Base-by-base conservation (phyloP, 2,888 invertebrate species). In the Hesperia comma region DNA sequence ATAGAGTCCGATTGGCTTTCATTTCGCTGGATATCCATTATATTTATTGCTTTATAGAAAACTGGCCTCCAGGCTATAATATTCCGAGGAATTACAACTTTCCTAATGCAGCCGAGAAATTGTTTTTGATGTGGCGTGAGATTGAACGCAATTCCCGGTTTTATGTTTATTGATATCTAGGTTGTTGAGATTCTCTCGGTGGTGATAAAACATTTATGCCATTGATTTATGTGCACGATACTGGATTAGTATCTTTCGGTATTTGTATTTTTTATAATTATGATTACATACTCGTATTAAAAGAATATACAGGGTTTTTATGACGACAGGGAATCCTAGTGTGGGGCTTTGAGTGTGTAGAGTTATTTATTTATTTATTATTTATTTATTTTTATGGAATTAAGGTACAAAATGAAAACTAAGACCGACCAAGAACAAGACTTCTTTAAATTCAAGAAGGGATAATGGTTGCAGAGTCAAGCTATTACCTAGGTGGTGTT, bases 11-110 rank as follows among this genome's bases (percentile, higher is more conserved):
- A 85, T 84, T 82, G 85, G 77, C 81, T 86, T 85, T 85, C 84
- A 84, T 83, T 81, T 78, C 79, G 69, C 72, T 76, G 80, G 83
- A 80, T 81, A 84, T 81, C 86, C 82, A 84, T 87, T 87, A 86
- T 86, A 87, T 86, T 87, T 88, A 89, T 88, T 86, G 84, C 80
- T 86, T 86, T 83, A 84, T 80, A 80, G 80, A 82, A 81, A 87
- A 87, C 79, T 84, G 83, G 81, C 85, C 84, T 79, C 79, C 55
- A 74, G 84, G 79, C 79, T 72, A 74, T 80, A 79, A 82, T 83
- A 82, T 82, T 77, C 70, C 71, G 67, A 71, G 69, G 79, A 83
- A 87, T 86, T 85, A 86, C 71, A 69, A 68, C 67, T 69, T 57
- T 54, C 62, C 63, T 71, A 70, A 74, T 73, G 69, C 58, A 70